phyloP scores from a whole-genome alignment of 35 echinoderm and acorn worm genomes.

The Ptychodera flava region DNA sequence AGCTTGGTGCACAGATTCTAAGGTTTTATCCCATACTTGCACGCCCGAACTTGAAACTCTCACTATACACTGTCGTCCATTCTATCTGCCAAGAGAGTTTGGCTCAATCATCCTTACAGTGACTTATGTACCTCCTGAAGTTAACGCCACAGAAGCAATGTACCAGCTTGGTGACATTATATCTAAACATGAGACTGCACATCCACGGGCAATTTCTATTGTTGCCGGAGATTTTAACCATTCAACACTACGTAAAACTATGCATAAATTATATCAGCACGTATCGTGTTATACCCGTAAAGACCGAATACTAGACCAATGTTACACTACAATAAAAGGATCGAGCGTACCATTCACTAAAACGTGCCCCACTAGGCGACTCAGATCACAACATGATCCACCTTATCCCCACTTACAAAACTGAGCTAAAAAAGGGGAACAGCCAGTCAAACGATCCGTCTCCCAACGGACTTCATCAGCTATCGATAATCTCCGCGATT shows the following conservation, averaged over 20 bases:
- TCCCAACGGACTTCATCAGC: neutral
- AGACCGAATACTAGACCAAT: neutral
- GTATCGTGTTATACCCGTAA: neutral
- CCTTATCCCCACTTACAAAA: constrained; percentile 13
- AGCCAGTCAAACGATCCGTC: neutral
- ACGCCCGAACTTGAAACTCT: constrained; percentile 1
- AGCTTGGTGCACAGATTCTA: constrained; percentile 16
- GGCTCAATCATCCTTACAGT: neutral
- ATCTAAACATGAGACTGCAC: neutral
- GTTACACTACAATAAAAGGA: constrained; percentile 7
- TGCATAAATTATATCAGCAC: constrained; percentile 5
- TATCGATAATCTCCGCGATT: constrained; percentile 14
- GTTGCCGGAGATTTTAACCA: neutral
- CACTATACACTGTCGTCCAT: constrained; percentile 4
- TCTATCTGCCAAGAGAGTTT: constrained; percentile 6
- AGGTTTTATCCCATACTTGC: neutral
- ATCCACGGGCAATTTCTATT: constrained; percentile 6
- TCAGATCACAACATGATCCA: constrained; percentile 18
- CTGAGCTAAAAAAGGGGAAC: constrained; percentile 13
- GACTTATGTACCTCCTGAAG: constrained; percentile 12
- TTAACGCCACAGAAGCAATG: neutral
- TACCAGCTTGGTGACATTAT: neutral
- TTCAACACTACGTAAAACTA: neutral
- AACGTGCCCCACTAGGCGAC: constrained; percentile 13
- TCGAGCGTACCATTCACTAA: constrained; percentile 6